Evolutionary conservation across 1,140 invertebrate genomes (phyloP).

Genomic region (Danaus plexippus): DNA sequence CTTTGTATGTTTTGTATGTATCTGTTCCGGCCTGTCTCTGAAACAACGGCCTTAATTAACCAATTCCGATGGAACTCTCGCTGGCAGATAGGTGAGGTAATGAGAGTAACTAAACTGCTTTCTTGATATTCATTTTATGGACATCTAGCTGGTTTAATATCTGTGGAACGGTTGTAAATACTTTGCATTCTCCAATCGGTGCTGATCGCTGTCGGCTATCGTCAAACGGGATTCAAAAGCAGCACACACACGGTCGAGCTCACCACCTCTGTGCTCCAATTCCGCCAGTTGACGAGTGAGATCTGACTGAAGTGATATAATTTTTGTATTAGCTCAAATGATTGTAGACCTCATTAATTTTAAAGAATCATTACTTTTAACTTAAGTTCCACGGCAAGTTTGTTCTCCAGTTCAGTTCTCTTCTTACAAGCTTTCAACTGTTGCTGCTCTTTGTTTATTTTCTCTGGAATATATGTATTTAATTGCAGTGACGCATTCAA

Average conservation of each 20-base stretch:
- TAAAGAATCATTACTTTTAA: constrained; percentile 37
- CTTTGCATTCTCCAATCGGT: constrained; percentile 56
- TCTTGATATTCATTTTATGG: too few species aligned
- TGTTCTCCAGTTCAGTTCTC: constrained; percentile 41
- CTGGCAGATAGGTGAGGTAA: too few species aligned
- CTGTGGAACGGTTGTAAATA: constrained; percentile 13
- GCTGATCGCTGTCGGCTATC: constrained; percentile 52
- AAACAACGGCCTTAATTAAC: constrained; percentile 13
- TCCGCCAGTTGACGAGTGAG: constrained; percentile 40
- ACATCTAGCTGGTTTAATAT: too few species aligned
- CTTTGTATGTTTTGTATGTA: too few species aligned
- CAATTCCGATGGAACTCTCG: too few species aligned
- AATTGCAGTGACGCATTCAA: not conserved
- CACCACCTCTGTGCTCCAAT: constrained; percentile 26
- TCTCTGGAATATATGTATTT: constrained; percentile 33
- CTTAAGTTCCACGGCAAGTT: constrained; percentile 42
- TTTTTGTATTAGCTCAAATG: too few species aligned
- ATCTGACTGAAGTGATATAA: constrained; percentile 32
- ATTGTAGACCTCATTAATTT: too few species aligned
- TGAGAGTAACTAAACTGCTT: too few species aligned
- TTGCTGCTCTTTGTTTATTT: constrained; percentile 41
- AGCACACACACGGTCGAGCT: constrained; percentile 45
- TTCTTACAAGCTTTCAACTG: constrained; percentile 42
- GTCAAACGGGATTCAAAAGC: constrained; percentile 34
- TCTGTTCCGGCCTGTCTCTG: constrained; percentile 35